Percentiles rank a stretch among this genome's conserved stretches.
These are phyloP conservation scores for Himalopsyche japonica DNA, from an alignment of 2,888 invertebrate species.

Conservation along the genomic window DNA sequence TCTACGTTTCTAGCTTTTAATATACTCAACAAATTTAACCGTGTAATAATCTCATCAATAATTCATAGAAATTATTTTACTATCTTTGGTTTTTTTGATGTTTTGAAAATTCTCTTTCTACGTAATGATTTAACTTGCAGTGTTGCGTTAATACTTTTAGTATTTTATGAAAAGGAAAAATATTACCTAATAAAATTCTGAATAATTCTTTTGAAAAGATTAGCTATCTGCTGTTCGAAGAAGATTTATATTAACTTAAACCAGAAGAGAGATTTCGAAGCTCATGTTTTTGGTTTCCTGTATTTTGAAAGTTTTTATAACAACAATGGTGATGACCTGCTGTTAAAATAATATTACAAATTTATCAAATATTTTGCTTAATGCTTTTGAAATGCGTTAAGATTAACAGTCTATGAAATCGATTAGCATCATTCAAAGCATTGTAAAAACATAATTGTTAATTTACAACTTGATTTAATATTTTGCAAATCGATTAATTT, in stretches of 20 bases:
- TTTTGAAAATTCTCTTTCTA: background rate
- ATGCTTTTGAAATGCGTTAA: background rate
- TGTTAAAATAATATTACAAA: background rate
- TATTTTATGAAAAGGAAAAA: background rate
- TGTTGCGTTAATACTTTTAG: no score
- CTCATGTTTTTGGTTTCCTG: background rate
- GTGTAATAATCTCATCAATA: background rate
- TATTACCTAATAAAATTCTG: background rate
- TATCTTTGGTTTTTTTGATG: no score
- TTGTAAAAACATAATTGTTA: background rate
- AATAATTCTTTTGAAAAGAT: background rate
- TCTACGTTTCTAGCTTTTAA: no score
- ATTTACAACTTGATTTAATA: background rate
- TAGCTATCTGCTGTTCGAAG: background rate
- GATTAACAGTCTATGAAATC: background rate
- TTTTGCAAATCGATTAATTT: no score
- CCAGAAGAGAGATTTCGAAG: background rate
- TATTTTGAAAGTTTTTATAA: background rate
- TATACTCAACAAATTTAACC: no score
- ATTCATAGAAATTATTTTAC: background rate
- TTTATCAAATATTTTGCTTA: background rate
- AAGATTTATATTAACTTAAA: background rate
- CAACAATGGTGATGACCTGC: background rate
- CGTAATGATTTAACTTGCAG: no score
- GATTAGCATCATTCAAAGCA: background rate